A percentile compares a stretch with the other conserved stretches of the same genome.
phyloP scores from a whole-genome alignment of 2,113 vertebrate species.

The Grantiella picta region DNA sequence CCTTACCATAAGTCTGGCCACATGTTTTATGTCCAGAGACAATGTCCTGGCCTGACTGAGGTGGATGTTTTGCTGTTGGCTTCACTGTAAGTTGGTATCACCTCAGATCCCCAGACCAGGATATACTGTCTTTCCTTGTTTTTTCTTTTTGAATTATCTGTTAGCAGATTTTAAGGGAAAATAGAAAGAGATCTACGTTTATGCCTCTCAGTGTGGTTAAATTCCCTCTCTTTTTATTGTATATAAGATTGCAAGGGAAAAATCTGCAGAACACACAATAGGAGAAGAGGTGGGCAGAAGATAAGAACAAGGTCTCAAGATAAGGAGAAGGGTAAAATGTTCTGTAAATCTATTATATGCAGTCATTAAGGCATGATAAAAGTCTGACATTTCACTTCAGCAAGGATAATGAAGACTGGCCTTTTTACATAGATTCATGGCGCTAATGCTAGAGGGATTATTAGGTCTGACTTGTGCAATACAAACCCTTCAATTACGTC shows the following conservation, averaged over 20 bases:
- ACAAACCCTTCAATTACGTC: background rate
- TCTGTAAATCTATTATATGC: background rate
- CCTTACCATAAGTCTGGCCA: background rate
- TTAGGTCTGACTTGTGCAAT: background rate
- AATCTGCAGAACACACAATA: background rate
- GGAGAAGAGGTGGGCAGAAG: background rate
- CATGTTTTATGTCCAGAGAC: background rate
- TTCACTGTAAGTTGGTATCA: background rate
- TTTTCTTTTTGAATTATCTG: background rate
- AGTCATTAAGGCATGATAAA: background rate
- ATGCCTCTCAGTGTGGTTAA: background rate
- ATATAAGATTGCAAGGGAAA: background rate
- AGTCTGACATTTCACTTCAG: background rate
- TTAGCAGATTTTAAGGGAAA: background rate
- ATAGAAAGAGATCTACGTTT: background rate
- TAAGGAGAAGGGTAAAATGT: background rate
- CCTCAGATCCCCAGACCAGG: background rate
- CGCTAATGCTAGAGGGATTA: background rate
- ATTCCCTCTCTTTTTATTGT: background rate
- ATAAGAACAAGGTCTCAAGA: background rate
- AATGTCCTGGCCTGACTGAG: background rate
- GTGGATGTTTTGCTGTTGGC: background rate
- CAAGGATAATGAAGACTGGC: background rate
- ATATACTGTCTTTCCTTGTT: background rate
- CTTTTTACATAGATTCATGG: background rate